phyloP scores from a whole-genome alignment of 2,888 invertebrate genomes.

The Trichogramma evanescens region DNA sequence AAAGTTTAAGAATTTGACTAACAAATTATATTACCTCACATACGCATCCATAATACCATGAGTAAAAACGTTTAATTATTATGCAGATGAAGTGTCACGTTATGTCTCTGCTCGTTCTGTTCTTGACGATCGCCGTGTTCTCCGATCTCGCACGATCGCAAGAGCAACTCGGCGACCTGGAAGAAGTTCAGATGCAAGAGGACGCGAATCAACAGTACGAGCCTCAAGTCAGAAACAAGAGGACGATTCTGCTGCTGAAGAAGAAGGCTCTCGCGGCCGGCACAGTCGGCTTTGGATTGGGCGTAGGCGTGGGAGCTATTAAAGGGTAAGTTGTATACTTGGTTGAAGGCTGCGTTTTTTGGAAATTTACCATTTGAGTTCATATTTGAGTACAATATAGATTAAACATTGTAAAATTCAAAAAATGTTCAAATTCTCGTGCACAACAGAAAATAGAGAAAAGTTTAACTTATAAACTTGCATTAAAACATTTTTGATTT shows the following conservation, averaged over 20 bases:
- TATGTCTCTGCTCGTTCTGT: conserved; percentile 21
- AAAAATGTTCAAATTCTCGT: too few species aligned
- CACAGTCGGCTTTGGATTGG: conserved; percentile 41
- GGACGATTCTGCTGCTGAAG: conserved; percentile 37
- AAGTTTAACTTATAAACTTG: too few species aligned
- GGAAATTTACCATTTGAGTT: too few species aligned
- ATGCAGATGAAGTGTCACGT: conserved; percentile 25
- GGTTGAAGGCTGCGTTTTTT: too few species aligned
- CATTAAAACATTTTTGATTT: too few species aligned
- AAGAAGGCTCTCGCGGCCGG: conserved; percentile 40
- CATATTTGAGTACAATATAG: too few species aligned
- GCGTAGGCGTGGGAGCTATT: conserved; percentile 27
- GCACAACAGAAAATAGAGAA: too few species aligned
- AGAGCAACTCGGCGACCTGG: conserved; percentile 18
- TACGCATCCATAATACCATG: too few species aligned
- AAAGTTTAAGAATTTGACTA: too few species aligned
- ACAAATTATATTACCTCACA: too few species aligned
- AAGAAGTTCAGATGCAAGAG: conserved; percentile 17
- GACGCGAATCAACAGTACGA: conserved; percentile 8
- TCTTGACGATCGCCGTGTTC: conserved; percentile 20
- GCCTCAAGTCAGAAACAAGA: conserved; percentile 29
- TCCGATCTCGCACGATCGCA: conserved; percentile 10
- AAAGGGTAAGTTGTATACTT: conserved; percentile 31
- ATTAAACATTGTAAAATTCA: too few species aligned
- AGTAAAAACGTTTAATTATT: conserved; percentile 3